Conservation (phyloP, 23 tunicate species). For the Diplosoma virens region DNA sequence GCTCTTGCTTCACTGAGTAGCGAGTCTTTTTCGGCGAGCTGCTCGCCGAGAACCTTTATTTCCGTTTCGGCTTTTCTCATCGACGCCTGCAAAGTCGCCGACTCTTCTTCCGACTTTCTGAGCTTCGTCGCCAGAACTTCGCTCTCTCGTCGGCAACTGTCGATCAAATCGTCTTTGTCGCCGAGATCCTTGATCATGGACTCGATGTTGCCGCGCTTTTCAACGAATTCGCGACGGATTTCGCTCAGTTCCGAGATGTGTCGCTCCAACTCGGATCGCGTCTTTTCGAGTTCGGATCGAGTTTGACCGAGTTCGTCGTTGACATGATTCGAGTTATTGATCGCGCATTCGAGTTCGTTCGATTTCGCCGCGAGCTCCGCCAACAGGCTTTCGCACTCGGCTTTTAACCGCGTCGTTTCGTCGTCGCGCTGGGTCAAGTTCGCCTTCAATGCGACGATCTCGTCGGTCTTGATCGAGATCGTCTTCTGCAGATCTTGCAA, state of each 20-base stretch:
- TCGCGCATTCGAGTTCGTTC: background rate
- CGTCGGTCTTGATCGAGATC: constrained; percentile 3
- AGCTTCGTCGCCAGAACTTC: background rate
- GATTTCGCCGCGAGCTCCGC: constrained; percentile 27
- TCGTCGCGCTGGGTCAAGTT: background rate
- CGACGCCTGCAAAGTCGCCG: background rate
- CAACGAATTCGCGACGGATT: constrained; percentile 28
- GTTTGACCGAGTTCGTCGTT: constrained; percentile 1
- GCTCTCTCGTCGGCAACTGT: constrained; percentile 1
- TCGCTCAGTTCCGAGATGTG: constrained; percentile 38
- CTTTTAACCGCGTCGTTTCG: background rate
- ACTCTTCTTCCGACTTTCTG: background rate
- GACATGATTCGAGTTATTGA: background rate
- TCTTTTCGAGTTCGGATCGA: constrained; percentile 22
- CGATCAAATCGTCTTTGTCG: constrained; percentile 1
- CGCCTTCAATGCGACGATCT: background rate
- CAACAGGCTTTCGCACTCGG: background rate
- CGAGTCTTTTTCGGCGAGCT: background rate
- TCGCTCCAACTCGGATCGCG: constrained; percentile 33
- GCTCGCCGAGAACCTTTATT: background rate
- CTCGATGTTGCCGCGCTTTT: constrained; percentile 37
- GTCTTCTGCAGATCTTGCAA: background rate
- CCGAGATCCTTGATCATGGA: constrained; percentile 12
- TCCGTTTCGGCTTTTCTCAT: no score
- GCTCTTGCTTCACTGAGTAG: background rate